Evolutionary conservation across 2,113 vertebrate genomes (phyloP).

Genomic region (crab-eating macaque (Macaca fascicularis)): T2T-MFA8v1.1 NC_088376.1:200157501-200158000

Average conservation of each 20-base stretch:
- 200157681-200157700: conserved; percentile 76
- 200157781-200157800: conserved; percentile 95
- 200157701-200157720: conserved; percentile 84
- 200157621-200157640: conserved; percentile 75
- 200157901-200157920: conserved; percentile 99
- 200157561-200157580: conserved; percentile 88
- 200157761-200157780: conserved; percentile 90
- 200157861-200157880: conserved; percentile 51
- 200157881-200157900: conserved; percentile 95
- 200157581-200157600: conserved; percentile 81
- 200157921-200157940: conserved; percentile 99
- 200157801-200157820: conserved; percentile 88
- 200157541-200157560: conserved; percentile 92
- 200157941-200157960: conserved; percentile 99
- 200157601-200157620: conserved; percentile 81
- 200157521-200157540: conserved; percentile 95
- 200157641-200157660: conserved; percentile 80
- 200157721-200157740: conserved; percentile 78
- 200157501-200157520: conserved; percentile 90
- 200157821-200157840: conserved; percentile 99
- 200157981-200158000: conserved; percentile 90
- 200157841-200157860: conserved; percentile 64
- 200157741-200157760: conserved; percentile 86
- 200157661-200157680: conserved; percentile 80
- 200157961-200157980: conserved; percentile 94